Evolutionary conservation across 2,113 vertebrate species (phyloP), one percentile per base, ranked within the genome.

Genomic region (Etheostoma cragini): DNA sequence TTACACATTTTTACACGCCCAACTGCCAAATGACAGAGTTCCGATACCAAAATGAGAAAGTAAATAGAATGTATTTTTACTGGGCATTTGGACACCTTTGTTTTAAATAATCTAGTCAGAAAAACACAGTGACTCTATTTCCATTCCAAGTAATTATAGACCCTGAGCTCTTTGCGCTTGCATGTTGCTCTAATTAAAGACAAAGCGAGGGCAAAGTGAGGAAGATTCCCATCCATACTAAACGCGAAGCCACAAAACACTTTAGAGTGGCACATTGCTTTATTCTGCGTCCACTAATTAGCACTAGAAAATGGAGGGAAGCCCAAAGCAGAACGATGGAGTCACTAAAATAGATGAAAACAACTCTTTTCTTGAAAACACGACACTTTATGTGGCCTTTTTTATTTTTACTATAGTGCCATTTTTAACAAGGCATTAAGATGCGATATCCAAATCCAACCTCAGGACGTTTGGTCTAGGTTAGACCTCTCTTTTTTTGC

Each of bases 101-200:
- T 78, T 30, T 77, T 45, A 64, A 88, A 68, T 82, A 81, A 86
- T 88, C 74, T 53, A 21, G 76, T 87, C 69, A 71, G 65, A 85
- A 81, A 49, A 81, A 89, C 83, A 89, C 83, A 63, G 58, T 21
- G 24, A 69, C 72, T 84, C 81, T 81, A 85, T 87, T 88, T 90
- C 63, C 72, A 78, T 46, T 82, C 45, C 2, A 8, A 54, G 83
- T 91, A 92, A 93, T 92, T 85, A 92, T 16, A 93, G 88, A 81
- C 70, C 58, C 60, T 63, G 45, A 15, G 67, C 53, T 68, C 76
- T 79, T 58, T 64, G 75, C 21, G 13, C 61, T 60, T 10, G 64
- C 10, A 1, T 73, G 66, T 33, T 82, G 66, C 72, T 90, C 33
- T 93, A 91, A 93, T 93, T 91, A 90, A 79, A 81, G 71, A 82